Evolutionary conservation across 2,888 invertebrate species (phyloP), one percentile per base, ranked within the genome.

Genomic region (Sarcophaga caerulescens): DNA sequence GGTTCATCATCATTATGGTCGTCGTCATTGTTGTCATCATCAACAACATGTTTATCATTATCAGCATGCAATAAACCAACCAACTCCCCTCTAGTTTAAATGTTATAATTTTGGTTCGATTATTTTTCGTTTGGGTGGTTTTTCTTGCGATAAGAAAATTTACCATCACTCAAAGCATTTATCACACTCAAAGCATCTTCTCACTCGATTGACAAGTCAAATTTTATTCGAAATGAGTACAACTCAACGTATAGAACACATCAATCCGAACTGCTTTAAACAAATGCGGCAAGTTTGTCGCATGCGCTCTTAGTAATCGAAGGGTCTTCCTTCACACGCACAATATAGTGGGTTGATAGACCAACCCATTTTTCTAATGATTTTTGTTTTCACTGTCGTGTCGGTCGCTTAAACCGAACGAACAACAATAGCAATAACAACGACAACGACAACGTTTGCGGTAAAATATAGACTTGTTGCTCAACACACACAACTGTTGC

Each of bases 131-230:
- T 81, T 85, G 85, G 84, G 87, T 86, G 86, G 80, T 78, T 85
- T 81, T 83, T 73, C 65, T 74, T 66, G 63, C 52, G 86, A 86
- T 86, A 86, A 86, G 86, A 83, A 85, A 78, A 71, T 65, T 87
- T 87, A 89, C 89, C 89, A 89, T 88, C 89, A 89, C 89, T 89
- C 85, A 79, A 82, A 76, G 45, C 79, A 83, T 11, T 71, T 62
- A 52, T 57, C 44, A 74, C 62, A 78, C 78, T 81, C 77, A 68
- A 59, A 59, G 12, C 19, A 57, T 17, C 11, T 35, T 35, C 35
- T 6, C 85, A 88, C 89, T 89, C 88, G 81, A 35, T 47, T 35
- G 19, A 14, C 35, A 35, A 35, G 35, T 35, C 35, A 35, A 35
- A 35, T 35, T 57, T n/a, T 62, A 62, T 35, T 44, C 3, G 11